Conservation (phyloP, 2,888 invertebrate genomes). For the Philopedon plagiatum region DNA sequence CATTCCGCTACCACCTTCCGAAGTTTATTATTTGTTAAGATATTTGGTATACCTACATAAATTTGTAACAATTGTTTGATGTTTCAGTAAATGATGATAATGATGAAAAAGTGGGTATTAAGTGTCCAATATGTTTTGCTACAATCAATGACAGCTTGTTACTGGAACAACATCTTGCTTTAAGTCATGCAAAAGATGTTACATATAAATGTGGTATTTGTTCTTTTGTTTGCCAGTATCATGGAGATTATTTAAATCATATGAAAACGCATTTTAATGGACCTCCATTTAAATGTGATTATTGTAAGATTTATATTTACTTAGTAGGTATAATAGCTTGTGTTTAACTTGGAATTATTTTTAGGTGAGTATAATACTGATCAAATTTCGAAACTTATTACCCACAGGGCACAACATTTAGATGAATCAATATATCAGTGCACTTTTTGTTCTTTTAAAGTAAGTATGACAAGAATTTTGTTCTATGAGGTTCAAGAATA, state of each 20-base stretch:
- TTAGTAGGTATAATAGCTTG: background rate
- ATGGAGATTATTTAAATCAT: constrained; percentile 74
- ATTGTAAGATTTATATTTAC: constrained; percentile 66
- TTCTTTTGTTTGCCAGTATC: constrained; percentile 76
- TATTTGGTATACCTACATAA: background rate
- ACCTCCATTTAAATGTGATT: constrained; percentile 77
- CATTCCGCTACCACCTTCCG: too few species aligned
- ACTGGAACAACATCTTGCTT: constrained; percentile 72
- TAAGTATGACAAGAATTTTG: constrained; percentile 13
- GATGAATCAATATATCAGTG: constrained; percentile 70
- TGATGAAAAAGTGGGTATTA: constrained; percentile 65
- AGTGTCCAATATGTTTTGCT: constrained; percentile 72
- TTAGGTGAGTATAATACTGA: constrained; percentile 66
- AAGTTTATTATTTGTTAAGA: too few species aligned
- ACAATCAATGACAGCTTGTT: constrained; percentile 70
- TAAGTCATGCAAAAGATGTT: constrained; percentile 73
- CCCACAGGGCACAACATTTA: constrained; percentile 74
- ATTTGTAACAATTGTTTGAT: background rate
- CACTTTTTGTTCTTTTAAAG: constrained; percentile 72
- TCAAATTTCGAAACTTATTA: constrained; percentile 72
- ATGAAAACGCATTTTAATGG: constrained; percentile 75
- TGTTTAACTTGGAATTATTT: constrained; percentile 22
- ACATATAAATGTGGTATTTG: constrained; percentile 76
- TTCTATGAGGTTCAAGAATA: too few species aligned
- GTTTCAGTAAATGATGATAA: constrained; percentile 54